These are phyloP conservation scores for Drosophila sordidula DNA, from an alignment of 2,888 invertebrate species.

Conservation along the genomic window DNA sequence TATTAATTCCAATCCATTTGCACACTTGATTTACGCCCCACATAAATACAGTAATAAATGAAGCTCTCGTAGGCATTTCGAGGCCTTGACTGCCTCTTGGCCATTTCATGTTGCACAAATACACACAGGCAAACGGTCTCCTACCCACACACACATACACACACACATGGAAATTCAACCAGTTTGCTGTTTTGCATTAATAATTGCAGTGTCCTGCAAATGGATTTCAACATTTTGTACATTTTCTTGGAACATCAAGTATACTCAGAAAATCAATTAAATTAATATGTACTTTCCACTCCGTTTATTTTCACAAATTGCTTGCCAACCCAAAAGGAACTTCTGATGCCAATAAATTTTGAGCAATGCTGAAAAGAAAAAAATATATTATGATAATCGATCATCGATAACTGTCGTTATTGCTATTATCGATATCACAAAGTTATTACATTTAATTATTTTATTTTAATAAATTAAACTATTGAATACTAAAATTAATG, in stretches of 20 bases:
- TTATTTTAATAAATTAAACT: too few relatives aligned
- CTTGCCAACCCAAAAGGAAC: too few relatives aligned
- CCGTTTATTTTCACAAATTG: too few relatives aligned
- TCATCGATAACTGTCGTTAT: too few relatives aligned
- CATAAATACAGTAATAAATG: constrained; percentile 79
- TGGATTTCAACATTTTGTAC: constrained; percentile 35
- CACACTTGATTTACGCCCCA: constrained; percentile 79
- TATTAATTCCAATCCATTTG: constrained; percentile 83
- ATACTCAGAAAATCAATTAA: constrained; percentile 25
- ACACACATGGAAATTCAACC: neutral
- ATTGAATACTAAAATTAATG: too few relatives aligned
- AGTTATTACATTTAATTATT: too few relatives aligned
- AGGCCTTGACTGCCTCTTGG: constrained; percentile 49
- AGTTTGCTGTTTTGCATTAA: constrained; percentile 60
- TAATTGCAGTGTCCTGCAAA: constrained; percentile 53
- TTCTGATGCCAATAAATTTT: neutral
- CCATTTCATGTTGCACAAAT: constrained; percentile 32
- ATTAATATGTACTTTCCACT: neutral
- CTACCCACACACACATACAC: constrained; percentile 11
- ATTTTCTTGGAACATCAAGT: constrained; percentile 31
- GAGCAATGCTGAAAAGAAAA: neutral
- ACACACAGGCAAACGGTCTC: constrained; percentile 10
- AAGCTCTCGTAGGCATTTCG: constrained; percentile 59
- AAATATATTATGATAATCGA: too few relatives aligned
- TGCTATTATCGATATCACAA: too few relatives aligned